Evolutionary conservation across 2,113 vertebrate species (phyloP), one percentile per base, ranked within the genome.

Genomic region (Corynorhinus townsendii): DNA sequence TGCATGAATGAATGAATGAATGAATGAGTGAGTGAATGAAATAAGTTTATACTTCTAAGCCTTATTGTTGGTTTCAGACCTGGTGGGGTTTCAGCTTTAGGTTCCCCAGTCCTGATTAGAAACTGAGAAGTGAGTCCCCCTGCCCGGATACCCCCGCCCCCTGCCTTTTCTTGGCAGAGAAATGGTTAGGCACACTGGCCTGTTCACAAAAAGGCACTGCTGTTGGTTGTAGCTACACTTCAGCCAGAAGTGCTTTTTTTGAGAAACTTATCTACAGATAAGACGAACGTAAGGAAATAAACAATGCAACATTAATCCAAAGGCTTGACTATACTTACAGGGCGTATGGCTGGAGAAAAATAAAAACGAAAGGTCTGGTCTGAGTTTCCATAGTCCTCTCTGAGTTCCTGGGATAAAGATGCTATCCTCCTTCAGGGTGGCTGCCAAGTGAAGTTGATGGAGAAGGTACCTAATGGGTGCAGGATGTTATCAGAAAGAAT

Each of bases 321-420:
- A 96, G 62, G 69, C 11, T 82, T 85, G 28, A 54, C 24, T 84
- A 52, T 96, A 98, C 99, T 99, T 96, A 99, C 99, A 99, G 7
- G 99, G 99, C 12, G 99, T 99, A 91, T 99, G 99, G 95, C 99
- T 99, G 92, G 98, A 99, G 97, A 99, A 99, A 97, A 99, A 99
- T 84, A 99, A 77, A 97, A 99, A 99, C 11, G 90, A 89, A 16
- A 98, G 96, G 52, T 96, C 98, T 1, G 98, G 97, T 85, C 96
- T 98, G 71, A 99, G 98, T 83, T 89, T 98, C 99, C 99, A 99
- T 77, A 98, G 99, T 47, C 99, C 99, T 71, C 24, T 96, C 82
- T 98, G 92, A 11, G 97, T 97, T 28, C 98, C 98, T 0, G 96
- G 98, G 94, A 97, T 93, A 93, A 99, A 99, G 95, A 99, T 98